Evolutionary conservation across 2,797 vertebrate genomes (phyloP), one percentile per base, ranked within the genome.

Genomic region (Sciurus carolinensis): DNA sequence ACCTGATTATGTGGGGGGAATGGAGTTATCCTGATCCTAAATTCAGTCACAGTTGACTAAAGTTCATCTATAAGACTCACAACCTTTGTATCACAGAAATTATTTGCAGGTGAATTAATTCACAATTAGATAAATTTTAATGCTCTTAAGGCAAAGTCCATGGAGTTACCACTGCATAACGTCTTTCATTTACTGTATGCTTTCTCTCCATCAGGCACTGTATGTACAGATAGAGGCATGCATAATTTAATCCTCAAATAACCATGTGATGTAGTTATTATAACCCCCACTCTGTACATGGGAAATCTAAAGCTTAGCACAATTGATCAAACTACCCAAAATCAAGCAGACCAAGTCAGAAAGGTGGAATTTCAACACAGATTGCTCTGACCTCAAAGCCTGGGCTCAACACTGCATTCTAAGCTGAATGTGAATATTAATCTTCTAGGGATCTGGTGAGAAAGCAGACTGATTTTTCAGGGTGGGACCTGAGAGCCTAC

Each of bases 401-500:
- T 42, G 44, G 22, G 52, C 30, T 33, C 77, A 44, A 64, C 36
- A 20, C 26, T 12, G 26, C 28, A 14, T 36, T 87, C 72, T 75
- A 7, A 39, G 54, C 84, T 54, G 5, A 28, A 47, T 1, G 7
- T 7, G 1, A 18, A 22, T 2, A 33, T 0, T 3, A 33, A 8
- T 26, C 10, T 44, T 12, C 24, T 1, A 9, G n/a, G 72, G 18
- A 50, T 24, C 47, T 39, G 11, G 15, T 8, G 59, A 77, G 73
- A 67, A 83, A 0, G 1, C 11, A 42, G 33, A 71, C 1, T 0
- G 13, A 69, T n/a, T 39, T 14, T 11, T 6, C 0, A 28, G 76
- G 2, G 0, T n/a, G n/a, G 14, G 44, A 28, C 59, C 90, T 8
- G 8, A 71, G 67, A 81, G 18, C 14, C 82, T 64, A 24, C 3